Percentiles rank a stretch among this genome's conserved stretches.
Conservation (phyloP, 2,888 invertebrate species). For the Tiphia femorata region DNA sequence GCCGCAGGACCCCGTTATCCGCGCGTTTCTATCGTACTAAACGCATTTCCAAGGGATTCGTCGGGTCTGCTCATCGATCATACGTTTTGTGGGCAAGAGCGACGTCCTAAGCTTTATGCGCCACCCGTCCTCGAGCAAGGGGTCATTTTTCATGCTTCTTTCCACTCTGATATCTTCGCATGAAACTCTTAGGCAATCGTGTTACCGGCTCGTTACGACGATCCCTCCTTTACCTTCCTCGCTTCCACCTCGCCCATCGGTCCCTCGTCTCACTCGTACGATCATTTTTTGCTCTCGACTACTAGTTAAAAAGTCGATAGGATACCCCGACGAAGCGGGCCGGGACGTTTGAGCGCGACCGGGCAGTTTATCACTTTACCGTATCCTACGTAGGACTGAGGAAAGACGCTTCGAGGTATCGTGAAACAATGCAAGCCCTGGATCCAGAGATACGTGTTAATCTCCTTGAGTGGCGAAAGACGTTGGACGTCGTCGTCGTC, state of each 20-base stretch:
- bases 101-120: constrained; percentile 35
- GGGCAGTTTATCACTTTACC: too few species aligned
- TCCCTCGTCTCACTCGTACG: neutral
- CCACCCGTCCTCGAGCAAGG: constrained; percentile 13
- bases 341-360: too few species aligned
- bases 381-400: too few species aligned
- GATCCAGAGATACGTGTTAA: too few species aligned
- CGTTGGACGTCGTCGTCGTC: too few species aligned
- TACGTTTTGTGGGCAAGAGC: constrained; percentile 36
- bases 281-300: too few species aligned
- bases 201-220: constrained; percentile 42
- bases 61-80: constrained; percentile 45
- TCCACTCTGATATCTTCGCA: constrained; percentile 38
- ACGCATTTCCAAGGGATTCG: constrained; percentile 35
- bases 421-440: too few species aligned
- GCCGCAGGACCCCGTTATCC: constrained; percentile 23
- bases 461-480: too few species aligned
- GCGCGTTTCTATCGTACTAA: constrained; percentile 26
- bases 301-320: too few species aligned
- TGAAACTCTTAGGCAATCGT: constrained; percentile 38
- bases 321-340: too few species aligned
- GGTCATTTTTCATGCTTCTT: constrained; percentile 50
- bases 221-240: neutral
- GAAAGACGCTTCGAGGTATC: too few species aligned
- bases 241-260: neutral